phyloP scores from a whole-genome alignment of 2,113 vertebrate species.

The Aegotheles bennettii region DNA sequence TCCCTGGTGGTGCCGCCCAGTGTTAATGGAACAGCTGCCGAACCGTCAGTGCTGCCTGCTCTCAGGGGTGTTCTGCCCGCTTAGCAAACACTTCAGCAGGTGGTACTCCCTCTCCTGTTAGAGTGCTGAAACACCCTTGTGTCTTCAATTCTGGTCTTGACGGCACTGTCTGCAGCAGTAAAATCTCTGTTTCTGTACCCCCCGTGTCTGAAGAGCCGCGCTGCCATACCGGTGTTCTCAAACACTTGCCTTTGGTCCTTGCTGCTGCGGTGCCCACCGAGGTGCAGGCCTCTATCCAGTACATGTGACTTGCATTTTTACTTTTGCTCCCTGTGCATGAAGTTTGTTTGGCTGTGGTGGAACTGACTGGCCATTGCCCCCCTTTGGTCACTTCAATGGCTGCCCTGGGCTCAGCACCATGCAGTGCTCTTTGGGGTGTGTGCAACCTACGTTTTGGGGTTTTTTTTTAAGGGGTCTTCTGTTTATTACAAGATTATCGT shows the following conservation, averaged over 20 bases:
- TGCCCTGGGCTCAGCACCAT: background rate
- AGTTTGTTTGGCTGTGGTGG: background rate
- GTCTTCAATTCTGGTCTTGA: background rate
- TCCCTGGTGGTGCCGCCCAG: background rate
- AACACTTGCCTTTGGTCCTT: background rate
- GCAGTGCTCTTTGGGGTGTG: background rate
- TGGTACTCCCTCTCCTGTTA: background rate
- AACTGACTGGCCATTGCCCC: background rate
- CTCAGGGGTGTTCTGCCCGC: rapidly evolving
- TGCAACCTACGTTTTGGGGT: background rate
- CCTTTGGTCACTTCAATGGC: rapidly evolving
- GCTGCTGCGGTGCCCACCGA: background rate
- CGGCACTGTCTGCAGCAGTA: rapidly evolving
- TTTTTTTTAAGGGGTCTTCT: background rate
- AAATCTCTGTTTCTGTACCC: background rate
- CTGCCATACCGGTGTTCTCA: background rate
- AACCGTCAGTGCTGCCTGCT: rapidly evolving
- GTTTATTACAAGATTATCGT: background rate
- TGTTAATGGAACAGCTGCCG: background rate
- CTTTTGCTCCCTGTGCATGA: rapidly evolving
- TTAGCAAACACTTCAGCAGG: too few relatives aligned
- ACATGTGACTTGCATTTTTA: background rate
- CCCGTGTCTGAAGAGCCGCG: rapidly evolving
- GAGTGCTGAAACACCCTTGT: background rate
- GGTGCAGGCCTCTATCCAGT: background rate